phyloP scores from a whole-genome alignment of 2,797 vertebrate genomes.

The Falco columbarius region DNA sequence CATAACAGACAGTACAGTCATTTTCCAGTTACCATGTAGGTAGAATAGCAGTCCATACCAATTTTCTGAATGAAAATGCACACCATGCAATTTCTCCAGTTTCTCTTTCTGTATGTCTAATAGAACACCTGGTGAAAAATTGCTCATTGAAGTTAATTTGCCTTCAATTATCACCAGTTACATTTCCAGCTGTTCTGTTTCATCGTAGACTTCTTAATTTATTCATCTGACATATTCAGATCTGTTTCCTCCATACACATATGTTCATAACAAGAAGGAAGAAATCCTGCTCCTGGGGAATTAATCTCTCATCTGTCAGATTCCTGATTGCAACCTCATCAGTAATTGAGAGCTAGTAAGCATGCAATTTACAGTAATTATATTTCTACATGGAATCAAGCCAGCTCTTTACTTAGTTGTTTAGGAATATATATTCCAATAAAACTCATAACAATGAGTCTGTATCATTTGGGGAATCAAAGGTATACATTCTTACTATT shows the following conservation, averaged over 20 bases:
- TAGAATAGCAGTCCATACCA: neutral
- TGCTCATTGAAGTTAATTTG: constrained; percentile 43
- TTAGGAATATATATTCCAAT: neutral
- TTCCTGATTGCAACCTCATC: neutral
- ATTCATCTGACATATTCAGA: constrained; percentile 15
- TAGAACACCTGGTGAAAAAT: constrained; percentile 44
- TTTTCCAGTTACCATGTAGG: neutral
- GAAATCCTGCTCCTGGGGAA: neutral
- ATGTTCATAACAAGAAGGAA: neutral
- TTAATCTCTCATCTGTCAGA: constrained; percentile 26
- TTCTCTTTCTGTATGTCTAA: neutral
- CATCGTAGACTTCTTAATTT: constrained; percentile 34
- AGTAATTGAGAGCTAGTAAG: neutral
- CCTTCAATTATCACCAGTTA: constrained; percentile 35
- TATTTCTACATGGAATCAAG: neutral
- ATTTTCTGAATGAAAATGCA: constrained; percentile 32
- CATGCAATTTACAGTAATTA: neutral
- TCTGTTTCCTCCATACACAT: neutral
- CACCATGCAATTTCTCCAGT: neutral
- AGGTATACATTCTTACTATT: neutral
- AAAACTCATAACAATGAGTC: neutral
- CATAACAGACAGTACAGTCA: neutral
- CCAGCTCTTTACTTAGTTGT: neutral
- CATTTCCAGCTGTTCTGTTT: constrained; percentile 56
- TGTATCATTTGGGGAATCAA: neutral